Evolutionary conservation across 1,140 invertebrate genomes (phyloP), one percentile per base, ranked within the genome.

Genomic region (Drosophila insularis): DNA sequence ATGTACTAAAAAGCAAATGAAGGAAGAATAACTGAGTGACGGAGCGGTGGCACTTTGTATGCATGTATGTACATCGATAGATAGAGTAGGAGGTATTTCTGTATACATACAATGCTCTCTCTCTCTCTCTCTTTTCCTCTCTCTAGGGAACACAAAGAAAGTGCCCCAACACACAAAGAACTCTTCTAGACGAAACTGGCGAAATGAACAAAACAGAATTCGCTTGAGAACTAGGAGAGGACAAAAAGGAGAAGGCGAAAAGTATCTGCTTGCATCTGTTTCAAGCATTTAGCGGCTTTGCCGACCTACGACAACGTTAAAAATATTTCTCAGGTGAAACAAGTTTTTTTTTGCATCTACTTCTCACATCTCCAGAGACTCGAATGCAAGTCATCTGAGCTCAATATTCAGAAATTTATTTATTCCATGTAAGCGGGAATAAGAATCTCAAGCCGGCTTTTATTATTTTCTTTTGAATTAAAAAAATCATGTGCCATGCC

Each of bases 1-100:
- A 63, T 70, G 55, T 68, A 89, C 84, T 89, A 68, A 89, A 80
- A 66, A 73, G 43, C 80, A 67, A 78, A 79, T 69, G 63, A 68
- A 89, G 84, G 69, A 87, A 87, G 76, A 89, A 82, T 63, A 68
- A 69, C 43, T 67, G 58, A 63, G 55, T 65, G 50, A 37, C 43
- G 43, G 58, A 68, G 54, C 55, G 35, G 37, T 66, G 61, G 31
- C 23, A 56, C n/a, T 35, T 14, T 7, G n/a, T 21, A 54, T 19
- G 50, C 19, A 59, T 59, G 63, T 4, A 53, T 37, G 27, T 31
- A 50, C 7, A 37, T 10, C 4, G 32, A 35, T 54, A 6, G 35
- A 55, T 17, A 37, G 23, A 31, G 8, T 5, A 5, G 27, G 27
- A 27, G 27, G 27, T 27, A 27, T 27, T 27, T 27, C 27, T 27